These are phyloP conservation scores for Cotesia chilonis DNA, from an alignment of 1,140 invertebrate genomes.

Conservation along the genomic window DNA sequence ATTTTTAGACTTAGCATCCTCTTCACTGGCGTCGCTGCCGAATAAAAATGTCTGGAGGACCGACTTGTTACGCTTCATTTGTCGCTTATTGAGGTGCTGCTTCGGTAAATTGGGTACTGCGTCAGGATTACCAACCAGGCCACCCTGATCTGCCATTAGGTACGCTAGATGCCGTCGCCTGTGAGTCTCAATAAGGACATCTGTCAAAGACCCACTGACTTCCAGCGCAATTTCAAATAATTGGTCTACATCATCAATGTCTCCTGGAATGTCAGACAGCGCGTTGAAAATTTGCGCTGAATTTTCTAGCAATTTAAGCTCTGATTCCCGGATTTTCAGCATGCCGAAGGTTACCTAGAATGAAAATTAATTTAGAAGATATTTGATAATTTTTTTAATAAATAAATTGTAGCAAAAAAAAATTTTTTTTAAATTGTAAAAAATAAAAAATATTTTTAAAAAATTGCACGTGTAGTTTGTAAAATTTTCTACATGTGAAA, in stretches of 20 bases:
- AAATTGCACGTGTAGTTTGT: no score
- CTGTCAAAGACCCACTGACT: slow-evolving; percentile 78
- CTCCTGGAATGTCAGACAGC: slow-evolving; percentile 92
- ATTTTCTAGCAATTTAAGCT: slow-evolving; percentile 84
- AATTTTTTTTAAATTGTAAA: no score
- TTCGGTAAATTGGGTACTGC: slow-evolving; percentile 90
- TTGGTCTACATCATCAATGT: slow-evolving; percentile 89
- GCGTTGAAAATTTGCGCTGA: slow-evolving; percentile 98
- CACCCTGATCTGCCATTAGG: slow-evolving; percentile 95
- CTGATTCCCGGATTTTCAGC: slow-evolving; percentile 91
- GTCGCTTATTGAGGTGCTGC: slow-evolving; percentile 83
- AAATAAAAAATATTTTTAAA: no score
- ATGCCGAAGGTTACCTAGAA: slow-evolving; percentile 96
- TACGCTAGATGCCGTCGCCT: slow-evolving; percentile 91
- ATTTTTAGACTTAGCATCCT: slow-evolving; percentile 95
- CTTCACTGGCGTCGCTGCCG: slow-evolving; percentile 77
- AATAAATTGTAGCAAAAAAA: no score
- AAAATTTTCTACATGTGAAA: no score
- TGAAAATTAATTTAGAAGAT: slow-evolving; percentile 66
- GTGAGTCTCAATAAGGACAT: slow-evolving; percentile 89
- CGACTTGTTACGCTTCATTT: slow-evolving; percentile 91
- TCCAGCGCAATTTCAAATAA: slow-evolving; percentile 72
- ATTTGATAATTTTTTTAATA: no score
- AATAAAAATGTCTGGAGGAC: slow-evolving; percentile 90
- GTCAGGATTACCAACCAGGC: slow-evolving; percentile 89